Conservation (phyloP, 2,113 vertebrate genomes). For the Cololabis saira region DNA sequence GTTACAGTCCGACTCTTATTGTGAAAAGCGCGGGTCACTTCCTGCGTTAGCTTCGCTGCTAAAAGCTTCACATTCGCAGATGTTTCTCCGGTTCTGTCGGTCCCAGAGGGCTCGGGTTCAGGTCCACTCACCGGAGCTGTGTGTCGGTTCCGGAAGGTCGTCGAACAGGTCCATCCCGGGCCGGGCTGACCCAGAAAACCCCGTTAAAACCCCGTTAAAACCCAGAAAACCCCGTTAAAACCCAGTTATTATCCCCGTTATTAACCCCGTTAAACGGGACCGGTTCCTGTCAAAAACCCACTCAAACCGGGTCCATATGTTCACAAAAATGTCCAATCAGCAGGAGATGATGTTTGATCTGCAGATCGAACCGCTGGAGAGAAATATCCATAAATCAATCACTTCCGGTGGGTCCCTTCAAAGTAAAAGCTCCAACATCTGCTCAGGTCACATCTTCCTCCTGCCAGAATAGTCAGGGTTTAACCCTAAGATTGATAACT, state of each 20-base stretch:
- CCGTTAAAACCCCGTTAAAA: conserved; percentile 2
- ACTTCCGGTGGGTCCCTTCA: conserved; percentile 12
- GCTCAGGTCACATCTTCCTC: too few species aligned
- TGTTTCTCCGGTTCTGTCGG: background rate
- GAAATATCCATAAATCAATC: background rate
- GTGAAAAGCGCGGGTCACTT: too few species aligned
- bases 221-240: background rate
- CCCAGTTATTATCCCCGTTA: too few species aligned
- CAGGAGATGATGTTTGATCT: too few species aligned
- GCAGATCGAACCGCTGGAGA: background rate
- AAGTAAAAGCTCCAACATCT: conserved; percentile 10
- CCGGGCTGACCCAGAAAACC: background rate
- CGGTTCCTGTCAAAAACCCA: too few species aligned
- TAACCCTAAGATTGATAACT: too few species aligned
- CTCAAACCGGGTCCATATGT: background rate
- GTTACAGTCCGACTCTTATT: too few species aligned
- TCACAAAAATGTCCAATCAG: too few species aligned
- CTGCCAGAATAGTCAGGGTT: too few species aligned
- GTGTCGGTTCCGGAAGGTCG: conserved; percentile 82
- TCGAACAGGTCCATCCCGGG: conserved; percentile 80
- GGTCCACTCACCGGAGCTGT: conserved; percentile 56
- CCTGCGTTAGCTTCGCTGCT: background rate
- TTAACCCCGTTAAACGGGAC: too few species aligned
- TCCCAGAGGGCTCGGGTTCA: background rate
- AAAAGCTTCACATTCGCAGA: background rate